Evolutionary conservation across 2,797 vertebrate species (phyloP), one percentile per base, ranked within the genome.

Genomic region (Pelobates cultripes): DNA sequence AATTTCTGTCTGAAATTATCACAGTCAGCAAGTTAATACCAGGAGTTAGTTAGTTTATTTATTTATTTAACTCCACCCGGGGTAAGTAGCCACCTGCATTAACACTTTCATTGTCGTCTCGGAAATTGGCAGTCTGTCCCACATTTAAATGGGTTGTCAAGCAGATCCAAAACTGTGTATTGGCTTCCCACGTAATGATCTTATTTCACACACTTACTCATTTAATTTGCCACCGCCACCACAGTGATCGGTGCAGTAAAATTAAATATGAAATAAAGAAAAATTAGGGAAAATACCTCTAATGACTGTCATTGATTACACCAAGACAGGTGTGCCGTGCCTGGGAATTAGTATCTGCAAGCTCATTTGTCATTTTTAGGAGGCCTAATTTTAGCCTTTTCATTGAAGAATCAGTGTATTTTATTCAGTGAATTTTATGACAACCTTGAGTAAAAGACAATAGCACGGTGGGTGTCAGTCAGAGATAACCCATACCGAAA

Each of bases 351-450:
- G 73, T 79, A 73, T 80, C 67, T 67, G 71, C 68, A 40, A 70
- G 68, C 82, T 84, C 82, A 84, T 84, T 84, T 84, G 66, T 84
- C 82, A 84, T 84, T 66, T 84, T 84, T 84, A 84, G 73, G 75
- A 75, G 73, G 77, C 72, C 79, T 78, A 71, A 84, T 76, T 79
- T 60, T 10, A 83, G 60, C 28, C 28, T 42, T 42, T 76, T 72
- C 77, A 66, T 55, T 72, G 45, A 77, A 72, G 77, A 77, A 77
- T 72, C 57, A 45, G 43, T 81, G 57, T 71, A 64, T 70, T 81
- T 75, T 81, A 76, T 70, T 71, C 64, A 72, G 71, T 82, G 74
- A 41, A 77, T 72, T 57, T 67, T n/a, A 57, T 66, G 55, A 43
- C 69, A 64, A 42, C 51, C 43, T 55, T 69, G 41, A 63, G 55